Base-by-base conservation (phyloP, 2,113 vertebrate species). In the Pholis gunnellus region DNA sequence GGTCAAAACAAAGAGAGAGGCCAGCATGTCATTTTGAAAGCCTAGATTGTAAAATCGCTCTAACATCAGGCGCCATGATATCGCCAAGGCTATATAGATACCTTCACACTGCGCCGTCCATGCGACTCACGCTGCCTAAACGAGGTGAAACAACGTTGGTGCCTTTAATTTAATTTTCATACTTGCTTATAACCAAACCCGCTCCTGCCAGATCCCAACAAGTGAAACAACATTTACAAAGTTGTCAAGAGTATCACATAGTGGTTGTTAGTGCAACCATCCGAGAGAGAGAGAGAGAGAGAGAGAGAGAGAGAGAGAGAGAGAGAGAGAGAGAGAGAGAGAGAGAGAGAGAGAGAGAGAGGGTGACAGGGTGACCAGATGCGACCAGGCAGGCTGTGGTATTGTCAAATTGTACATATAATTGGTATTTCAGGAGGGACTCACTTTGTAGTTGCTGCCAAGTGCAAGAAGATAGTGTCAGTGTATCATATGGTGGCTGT, bases 381-480 rank as follows among this genome's bases (percentile, higher is more conserved):
- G 76, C 29, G 76, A 44, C 77, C 29, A 66, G 75, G 64, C 67
- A 44, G 59, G 75, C 48, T 82, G 82, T 22, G 68, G 68, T 46
- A 63, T 76, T 91, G 86, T 87, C 82, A 85, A 46, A 73, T 46
- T 68, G 22, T 29, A 50, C 72, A 77, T 75, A 75, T 88, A 87
- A 88, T 78, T 83, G 78, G 85, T 86, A 67, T 85, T 90, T 88
- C 74, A 83, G 83, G 66, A 70, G 50, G 52, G 78, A 79, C 20
- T 84, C 52, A 42, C 57, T 38, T 86, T 85, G 82, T 87, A 88
- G 38, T 34, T 56, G 64, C 57, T 72, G 63, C 69, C 72, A 79
- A 64, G 60, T n/a, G 42, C 56, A 54, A 75, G 57, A 77, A 68
- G 88, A 74, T 7, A 27, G 22, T 63, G 70, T 75, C 66, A 69